phyloP scores from a whole-genome alignment of 2,797 vertebrate genomes.

The Agapornis canus region DNA sequence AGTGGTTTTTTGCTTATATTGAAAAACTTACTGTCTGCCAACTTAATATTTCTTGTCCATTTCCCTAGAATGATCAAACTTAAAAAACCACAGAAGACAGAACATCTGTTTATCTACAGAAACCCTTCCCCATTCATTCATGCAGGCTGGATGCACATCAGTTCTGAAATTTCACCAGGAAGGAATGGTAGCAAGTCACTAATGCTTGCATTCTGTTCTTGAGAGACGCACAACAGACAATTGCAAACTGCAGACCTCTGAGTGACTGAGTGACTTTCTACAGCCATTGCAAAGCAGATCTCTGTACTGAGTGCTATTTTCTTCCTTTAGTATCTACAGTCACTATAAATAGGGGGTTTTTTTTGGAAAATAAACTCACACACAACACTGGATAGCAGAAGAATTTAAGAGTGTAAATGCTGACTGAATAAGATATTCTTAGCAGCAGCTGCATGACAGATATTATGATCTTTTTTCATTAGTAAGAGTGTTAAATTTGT shows the following conservation, averaged over 20 bases:
- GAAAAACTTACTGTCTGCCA: not conserved
- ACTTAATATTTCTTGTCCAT: not conserved
- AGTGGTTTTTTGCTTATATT: not conserved
- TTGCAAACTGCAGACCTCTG: not conserved
- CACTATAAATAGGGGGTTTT: not conserved
- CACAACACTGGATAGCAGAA: not conserved
- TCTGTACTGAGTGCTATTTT: not conserved
- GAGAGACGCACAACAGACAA: not conserved
- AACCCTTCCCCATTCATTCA: not conserved
- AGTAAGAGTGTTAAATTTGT: not conserved
- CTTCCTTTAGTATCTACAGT: not conserved
- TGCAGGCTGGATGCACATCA: not conserved
- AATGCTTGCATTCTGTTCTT: not conserved
- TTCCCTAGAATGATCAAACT: not conserved
- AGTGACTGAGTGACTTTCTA: not conserved
- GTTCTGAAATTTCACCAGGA: conserved; percentile 10
- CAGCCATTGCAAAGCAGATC: not conserved
- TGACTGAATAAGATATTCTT: not conserved
- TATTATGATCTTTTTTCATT: not conserved
- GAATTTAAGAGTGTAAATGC: not conserved
- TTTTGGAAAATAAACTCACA: not conserved
- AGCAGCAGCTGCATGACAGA: not conserved
- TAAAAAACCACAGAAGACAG: not conserved
- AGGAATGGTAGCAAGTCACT: not conserved
- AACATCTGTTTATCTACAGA: not conserved